Percentiles rank a stretch among this genome's conserved stretches.
These are phyloP conservation scores for Pyxicephalus adspersus DNA, from an alignment of 2,113 vertebrate genomes.

Conservation along the genomic window DNA sequence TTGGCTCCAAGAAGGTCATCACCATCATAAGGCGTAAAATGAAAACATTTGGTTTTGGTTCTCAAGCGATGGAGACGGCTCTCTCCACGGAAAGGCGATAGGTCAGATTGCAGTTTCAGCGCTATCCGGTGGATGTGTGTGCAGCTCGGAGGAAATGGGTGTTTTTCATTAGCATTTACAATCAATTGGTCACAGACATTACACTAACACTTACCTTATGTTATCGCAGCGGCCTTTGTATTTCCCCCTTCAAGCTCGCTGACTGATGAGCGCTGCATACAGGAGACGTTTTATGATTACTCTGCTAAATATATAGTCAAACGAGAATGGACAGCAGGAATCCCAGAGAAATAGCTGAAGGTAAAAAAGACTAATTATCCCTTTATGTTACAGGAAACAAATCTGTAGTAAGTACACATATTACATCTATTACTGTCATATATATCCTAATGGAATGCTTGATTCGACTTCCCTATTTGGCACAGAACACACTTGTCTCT, in stretches of 20 bases:
- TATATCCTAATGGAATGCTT: too few species aligned
- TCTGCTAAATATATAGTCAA: too few species aligned
- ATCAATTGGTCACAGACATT: slow-evolving; percentile 24
- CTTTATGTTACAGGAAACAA: too few species aligned
- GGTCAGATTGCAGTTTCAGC: slow-evolving; percentile 8
- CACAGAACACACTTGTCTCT: too few species aligned
- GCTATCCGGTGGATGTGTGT: not conserved
- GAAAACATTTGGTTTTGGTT: slow-evolving; percentile 5
- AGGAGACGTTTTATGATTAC: too few species aligned
- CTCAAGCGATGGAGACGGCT: not conserved
- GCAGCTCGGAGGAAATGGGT: not conserved
- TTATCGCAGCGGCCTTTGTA: not conserved
- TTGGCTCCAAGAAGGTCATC: too few species aligned
- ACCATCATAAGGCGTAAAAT: not conserved
- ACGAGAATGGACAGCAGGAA: too few species aligned
- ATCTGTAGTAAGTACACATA: too few species aligned
- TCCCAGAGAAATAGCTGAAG: too few species aligned
- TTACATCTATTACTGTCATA: too few species aligned
- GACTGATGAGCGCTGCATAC: not conserved
- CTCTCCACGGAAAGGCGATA: not conserved
- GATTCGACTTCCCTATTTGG: too few species aligned
- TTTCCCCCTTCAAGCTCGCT: not conserved
- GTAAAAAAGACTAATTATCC: too few species aligned
- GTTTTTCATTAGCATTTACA: slow-evolving; percentile 12
- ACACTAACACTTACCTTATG: slow-evolving; percentile 14